Base-by-base conservation (phyloP, 2,888 invertebrate species). In the Thumatha senex region DNA sequence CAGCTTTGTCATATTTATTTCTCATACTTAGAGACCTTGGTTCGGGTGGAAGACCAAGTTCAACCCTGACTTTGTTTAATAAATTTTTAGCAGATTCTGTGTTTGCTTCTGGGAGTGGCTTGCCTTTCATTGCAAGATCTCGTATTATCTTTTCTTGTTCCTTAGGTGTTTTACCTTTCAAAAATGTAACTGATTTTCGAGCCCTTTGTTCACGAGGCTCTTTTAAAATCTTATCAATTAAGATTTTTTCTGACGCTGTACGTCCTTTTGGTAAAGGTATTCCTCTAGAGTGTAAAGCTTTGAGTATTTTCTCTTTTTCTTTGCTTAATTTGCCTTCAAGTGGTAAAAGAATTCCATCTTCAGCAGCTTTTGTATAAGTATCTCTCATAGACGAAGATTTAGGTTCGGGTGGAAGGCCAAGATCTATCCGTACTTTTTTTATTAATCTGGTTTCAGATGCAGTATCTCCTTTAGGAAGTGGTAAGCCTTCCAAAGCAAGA, bases 31-130 rank as follows among this genome's bases (percentile, higher is more conserved):
- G 7, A 0, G 57, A 65, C 58, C 64, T 66, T 0, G 76, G 72
- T 31, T 71, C 70, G 0, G 66, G 64, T 10, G 76, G 76, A 4
- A 77, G 9, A 3, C 75, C 75, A 10, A 74, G n/a, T 3, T 75
- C 70, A 0, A 39, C 38, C n/a, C 65, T 58, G 7, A 77, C 61
- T 51, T 75, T 76, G n/a, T 59, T 38, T 1, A 71, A 53, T 0
- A 80, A 5, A 12, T 66, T 63, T 42, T 68, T 72, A 38, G 72
- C 72, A 0, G 76, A 76, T 2, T 61, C 15, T 0, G 73, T 63
- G 54, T 67, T 67, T 13, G 58, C 65, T 53, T 72, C 66, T 0
- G 77, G 72, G 0, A 76, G 49, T 1, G 64, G 66, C 2, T 62
- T 5, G 0, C 72, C 67, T 5, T 36, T 33, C 30, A 57, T 52